Percentiles rank a stretch among this genome's conserved stretches.
Conservation (phyloP, 53 echinoderm and acorn worm species). For the Echinometra lucunter region DNA sequence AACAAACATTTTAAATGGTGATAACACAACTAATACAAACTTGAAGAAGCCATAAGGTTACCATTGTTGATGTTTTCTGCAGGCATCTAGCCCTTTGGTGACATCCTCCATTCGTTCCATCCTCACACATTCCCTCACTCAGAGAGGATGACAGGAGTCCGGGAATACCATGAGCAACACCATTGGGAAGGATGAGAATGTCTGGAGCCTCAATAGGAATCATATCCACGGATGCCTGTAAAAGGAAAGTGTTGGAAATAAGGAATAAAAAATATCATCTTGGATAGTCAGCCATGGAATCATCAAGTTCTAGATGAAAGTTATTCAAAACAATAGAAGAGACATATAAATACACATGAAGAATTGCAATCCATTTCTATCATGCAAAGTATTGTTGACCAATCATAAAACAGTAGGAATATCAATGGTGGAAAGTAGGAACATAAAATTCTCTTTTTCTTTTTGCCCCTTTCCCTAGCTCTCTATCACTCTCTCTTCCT, state of each 20-base stretch:
- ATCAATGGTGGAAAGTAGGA: too few relatives aligned
- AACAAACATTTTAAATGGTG: neutral
- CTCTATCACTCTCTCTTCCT: too few relatives aligned
- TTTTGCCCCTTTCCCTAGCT: too few relatives aligned
- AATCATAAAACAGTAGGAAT: too few relatives aligned
- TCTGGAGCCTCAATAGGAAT: constrained; percentile 48
- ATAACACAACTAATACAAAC: neutral
- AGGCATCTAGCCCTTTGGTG: constrained; percentile 77
- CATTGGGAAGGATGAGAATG: constrained; percentile 45
- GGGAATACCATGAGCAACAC: constrained; percentile 42
- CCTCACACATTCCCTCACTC: neutral
- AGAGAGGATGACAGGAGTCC: neutral
- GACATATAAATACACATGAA: neutral
- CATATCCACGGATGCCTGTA: neutral
- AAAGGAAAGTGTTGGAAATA: neutral
- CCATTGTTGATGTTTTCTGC: constrained; percentile 53
- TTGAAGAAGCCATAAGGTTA: neutral
- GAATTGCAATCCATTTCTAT: neutral
- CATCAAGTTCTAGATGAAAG: neutral
- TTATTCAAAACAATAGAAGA: too few relatives aligned
- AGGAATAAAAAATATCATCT: neutral
- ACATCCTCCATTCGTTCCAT: constrained; percentile 76
- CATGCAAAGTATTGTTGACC: neutral
- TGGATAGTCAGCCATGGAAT: neutral
- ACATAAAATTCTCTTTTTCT: neutral